Conservation (phyloP, 2,888 invertebrate genomes). For the Cantharis rustica region DNA sequence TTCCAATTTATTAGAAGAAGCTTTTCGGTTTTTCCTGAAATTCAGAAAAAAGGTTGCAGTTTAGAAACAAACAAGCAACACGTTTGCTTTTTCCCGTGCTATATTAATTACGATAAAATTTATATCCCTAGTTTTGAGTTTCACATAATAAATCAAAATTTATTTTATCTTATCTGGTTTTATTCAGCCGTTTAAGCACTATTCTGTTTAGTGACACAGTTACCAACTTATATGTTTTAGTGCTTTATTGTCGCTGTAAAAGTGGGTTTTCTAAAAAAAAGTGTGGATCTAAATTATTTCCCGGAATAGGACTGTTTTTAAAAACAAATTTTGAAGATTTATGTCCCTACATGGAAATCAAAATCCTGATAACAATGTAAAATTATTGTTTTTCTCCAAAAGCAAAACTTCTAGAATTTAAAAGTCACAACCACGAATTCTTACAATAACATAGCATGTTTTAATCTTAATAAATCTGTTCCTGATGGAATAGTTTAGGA, state of each 20-base stretch:
- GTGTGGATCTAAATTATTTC: neutral
- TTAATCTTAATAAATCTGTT: no score
- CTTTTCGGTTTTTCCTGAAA: neutral
- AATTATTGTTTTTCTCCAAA: neutral
- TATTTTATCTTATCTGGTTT: neutral
- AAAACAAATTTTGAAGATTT: neutral
- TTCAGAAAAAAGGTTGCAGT: neutral
- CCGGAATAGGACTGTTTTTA: neutral
- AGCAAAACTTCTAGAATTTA: neutral
- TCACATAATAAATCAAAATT: neutral
- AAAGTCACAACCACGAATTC: no score
- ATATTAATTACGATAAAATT: neutral
- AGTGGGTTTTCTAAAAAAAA: neutral
- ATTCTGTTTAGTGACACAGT: neutral
- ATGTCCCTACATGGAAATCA: neutral
- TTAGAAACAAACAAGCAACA: neutral
- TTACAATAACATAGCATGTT: no score
- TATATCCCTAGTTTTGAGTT: neutral
- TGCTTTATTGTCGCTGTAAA: neutral
- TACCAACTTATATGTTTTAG: neutral
- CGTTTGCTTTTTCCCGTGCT: neutral
- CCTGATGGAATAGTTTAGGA: no score
- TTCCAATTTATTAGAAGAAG: neutral
- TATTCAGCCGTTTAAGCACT: neutral
- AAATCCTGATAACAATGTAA: neutral